Percentiles rank a stretch among this genome's conserved stretches.
Evolutionary conservation across 2,113 vertebrate species (phyloP).

Genomic region (Xiphophorus hellerii): DNA sequence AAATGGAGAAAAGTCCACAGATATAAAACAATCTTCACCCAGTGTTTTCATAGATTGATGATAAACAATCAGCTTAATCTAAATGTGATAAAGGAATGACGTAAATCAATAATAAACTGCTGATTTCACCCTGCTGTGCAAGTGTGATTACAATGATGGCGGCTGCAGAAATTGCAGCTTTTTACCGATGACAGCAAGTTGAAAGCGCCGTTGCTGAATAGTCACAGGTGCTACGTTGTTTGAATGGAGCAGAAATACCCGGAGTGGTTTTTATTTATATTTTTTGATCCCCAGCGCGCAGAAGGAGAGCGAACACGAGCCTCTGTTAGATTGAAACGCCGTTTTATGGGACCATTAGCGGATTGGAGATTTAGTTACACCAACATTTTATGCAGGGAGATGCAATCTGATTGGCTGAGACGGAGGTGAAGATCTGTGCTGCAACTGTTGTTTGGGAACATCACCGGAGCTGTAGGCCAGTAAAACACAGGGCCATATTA

Average conservation of each 20-base stretch:
- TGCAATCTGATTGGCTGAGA: slow-evolving; percentile 22
- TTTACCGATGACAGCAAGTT: slow-evolving; percentile 81
- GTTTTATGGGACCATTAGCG: slow-evolving; percentile 64
- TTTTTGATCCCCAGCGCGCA: slow-evolving; percentile 10
- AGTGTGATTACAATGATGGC: slow-evolving; percentile 71
- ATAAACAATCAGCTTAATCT: slow-evolving; percentile 42
- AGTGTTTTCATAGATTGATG: slow-evolving; percentile 15
- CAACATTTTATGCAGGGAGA: slow-evolving; percentile 49
- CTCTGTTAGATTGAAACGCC: slow-evolving; percentile 35
- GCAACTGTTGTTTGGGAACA: background rate
- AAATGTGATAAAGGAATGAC: slow-evolving; percentile 52
- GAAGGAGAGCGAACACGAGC: slow-evolving; percentile 20
- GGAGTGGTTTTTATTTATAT: slow-evolving; percentile 24
- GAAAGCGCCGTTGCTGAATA: slow-evolving; percentile 75
- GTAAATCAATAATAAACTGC: slow-evolving; percentile 25
- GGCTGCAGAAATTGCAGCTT: slow-evolving; percentile 84
- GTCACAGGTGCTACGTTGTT: slow-evolving; percentile 71
- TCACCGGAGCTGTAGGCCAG: background rate
- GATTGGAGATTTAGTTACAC: slow-evolving; percentile 58
- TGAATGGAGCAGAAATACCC: slow-evolving; percentile 50
- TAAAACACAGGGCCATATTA: background rate
- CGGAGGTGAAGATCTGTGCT: slow-evolving; percentile 5
- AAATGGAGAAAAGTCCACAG: slow-evolving; percentile 38
- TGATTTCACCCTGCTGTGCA: slow-evolving; percentile 38
- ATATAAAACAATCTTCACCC: slow-evolving; percentile 26